Evolutionary conservation across 1,140 invertebrate species (phyloP), one percentile per base, ranked within the genome.

Genomic region (Periplaneta americana): DNA sequence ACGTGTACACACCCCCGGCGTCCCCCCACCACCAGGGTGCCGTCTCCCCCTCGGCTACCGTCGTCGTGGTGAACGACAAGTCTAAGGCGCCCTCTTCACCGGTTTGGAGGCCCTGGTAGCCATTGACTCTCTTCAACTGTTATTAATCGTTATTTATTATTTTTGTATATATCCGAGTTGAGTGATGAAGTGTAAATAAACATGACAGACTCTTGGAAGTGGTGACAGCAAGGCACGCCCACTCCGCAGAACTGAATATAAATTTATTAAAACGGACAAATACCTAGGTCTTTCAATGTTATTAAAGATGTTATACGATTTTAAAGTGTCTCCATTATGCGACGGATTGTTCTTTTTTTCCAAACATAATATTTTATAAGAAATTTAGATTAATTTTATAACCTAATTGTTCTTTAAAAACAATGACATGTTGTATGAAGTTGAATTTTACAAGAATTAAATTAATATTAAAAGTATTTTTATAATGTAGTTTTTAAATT

Each of bases 81-180:
- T 9, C 48, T n/a, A 66, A 28, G 22, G 0, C 81, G 32, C 75
- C 81, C 9, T 18, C 22, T 4, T 32, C 75, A 10, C 36, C 76
- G 0, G 75, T 81, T 13, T 81, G 80, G 80, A 77, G 80, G 35
- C 80, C 80, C 6, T 81, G 80, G 80, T 81, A 37, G 32, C 22
- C 75, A 15, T 32, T 3, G 32, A 33, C 32, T 17, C 18, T 11
- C 32, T 34, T n/a, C 33, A 34, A 0, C 32, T 4, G 1, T 3
- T 33, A 34, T 75, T 34, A 57, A 22, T 22, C 39, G 39, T 11
- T 57, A 22, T 57, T n/a, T n/a, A n/a, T n/a, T 66, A 66, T 66
- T 66, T 28, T 28, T 66, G 48, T 66, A 66, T 66, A 66, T n/a
- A 66, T 28, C 10, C 22, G 1, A 2, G 28, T n/a, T n/a, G n/a